These are phyloP conservation scores for Melitaea cinxia DNA, from an alignment of 1,140 invertebrate genomes.

Conservation along the genomic window DNA sequence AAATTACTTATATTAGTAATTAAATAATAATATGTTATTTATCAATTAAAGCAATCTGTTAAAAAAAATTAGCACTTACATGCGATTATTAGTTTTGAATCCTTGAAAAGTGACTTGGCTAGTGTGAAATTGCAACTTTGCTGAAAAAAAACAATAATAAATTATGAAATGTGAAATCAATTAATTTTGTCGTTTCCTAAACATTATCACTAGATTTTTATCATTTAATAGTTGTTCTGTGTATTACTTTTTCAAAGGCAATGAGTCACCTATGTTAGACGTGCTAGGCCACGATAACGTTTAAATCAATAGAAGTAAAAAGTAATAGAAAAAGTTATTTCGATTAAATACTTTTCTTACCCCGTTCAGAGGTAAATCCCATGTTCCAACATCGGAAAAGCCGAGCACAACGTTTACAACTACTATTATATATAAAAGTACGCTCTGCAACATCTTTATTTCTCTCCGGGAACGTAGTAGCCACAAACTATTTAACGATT, in stretches of 20 bases:
- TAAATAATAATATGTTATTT: no score
- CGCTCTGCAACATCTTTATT: slow-evolving; percentile 40
- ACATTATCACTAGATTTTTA: background rate
- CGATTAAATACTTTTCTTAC: slow-evolving; percentile 46
- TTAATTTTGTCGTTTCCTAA: background rate
- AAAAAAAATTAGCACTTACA: no score
- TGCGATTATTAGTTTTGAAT: slow-evolving; percentile 63
- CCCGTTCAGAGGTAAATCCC: slow-evolving; percentile 70
- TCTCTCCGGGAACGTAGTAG: slow-evolving; percentile 24
- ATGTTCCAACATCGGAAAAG: slow-evolving; percentile 76
- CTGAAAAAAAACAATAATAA: slow-evolving; percentile 47
- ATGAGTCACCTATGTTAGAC: background rate
- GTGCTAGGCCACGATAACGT: background rate
- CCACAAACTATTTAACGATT: slow-evolving; percentile 44
- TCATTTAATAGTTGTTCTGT: background rate
- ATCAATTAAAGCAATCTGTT: no score
- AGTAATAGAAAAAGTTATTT: background rate
- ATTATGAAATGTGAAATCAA: background rate
- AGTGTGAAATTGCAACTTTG: slow-evolving; percentile 64
- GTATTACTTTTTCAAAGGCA: background rate
- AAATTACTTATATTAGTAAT: no score
- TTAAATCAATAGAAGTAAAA: background rate
- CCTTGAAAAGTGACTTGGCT: slow-evolving; percentile 72
- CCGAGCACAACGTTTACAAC: slow-evolving; percentile 56
- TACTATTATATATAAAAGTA: slow-evolving; percentile 56